Percentiles rank a stretch among this genome's conserved stretches.
These are phyloP conservation scores for Pleuronectes platessa DNA, from an alignment of 2,113 vertebrate species.

Conservation along the genomic window DNA sequence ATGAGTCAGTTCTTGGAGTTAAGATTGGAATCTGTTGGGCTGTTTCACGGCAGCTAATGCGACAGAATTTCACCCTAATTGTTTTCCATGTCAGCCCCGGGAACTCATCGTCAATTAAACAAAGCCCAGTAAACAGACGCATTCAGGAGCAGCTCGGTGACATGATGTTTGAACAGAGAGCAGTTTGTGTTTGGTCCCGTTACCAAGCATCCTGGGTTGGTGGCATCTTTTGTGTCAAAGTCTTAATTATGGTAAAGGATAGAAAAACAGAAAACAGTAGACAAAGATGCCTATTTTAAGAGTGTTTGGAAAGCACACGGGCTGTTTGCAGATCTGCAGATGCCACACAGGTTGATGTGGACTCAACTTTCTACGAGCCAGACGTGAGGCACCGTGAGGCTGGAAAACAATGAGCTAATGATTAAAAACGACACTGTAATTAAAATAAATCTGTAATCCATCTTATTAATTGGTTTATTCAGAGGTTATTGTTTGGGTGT, in stretches of 20 bases:
- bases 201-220: conserved; percentile 55
- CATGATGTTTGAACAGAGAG: conserved; percentile 57
- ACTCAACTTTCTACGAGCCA: not conserved
- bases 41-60: conserved; percentile 76
- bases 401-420: not conserved
- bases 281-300: conserved; percentile 52
- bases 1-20: conserved; percentile 75
- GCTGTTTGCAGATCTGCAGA: conserved; percentile 29
- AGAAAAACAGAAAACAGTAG: conserved; percentile 40
- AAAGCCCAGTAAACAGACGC: conserved; percentile 69
- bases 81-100: conserved; percentile 63
- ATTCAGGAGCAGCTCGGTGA: conserved; percentile 55
- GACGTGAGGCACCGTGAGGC: not conserved
- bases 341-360: conserved; percentile 58
- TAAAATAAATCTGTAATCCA: not conserved
- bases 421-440: not conserved
- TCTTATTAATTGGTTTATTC: not conserved
- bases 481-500: not conserved
- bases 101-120: conserved; percentile 72
- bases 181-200: conserved; percentile 50
- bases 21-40: conserved; percentile 77
- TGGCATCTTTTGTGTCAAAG: conserved; percentile 60
- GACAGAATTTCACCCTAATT: conserved; percentile 77
- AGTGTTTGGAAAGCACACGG: conserved; percentile 20
- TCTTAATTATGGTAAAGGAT: conserved; percentile 55